Evolutionary conservation across 2,113 vertebrate species (phyloP).

Genomic region (Salminus brasiliensis): DNA sequence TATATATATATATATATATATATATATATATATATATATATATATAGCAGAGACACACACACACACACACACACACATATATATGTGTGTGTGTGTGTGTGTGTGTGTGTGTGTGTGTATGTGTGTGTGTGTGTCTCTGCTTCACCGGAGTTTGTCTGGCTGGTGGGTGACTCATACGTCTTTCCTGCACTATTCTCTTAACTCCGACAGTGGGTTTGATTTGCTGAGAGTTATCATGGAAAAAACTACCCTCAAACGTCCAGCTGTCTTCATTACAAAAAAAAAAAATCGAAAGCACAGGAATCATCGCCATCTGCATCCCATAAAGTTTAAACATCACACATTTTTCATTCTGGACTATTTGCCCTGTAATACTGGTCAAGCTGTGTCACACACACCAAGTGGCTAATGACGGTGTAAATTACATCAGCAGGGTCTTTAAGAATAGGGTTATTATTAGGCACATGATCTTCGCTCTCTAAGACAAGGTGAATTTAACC

Average conservation of each 20-base stretch:
- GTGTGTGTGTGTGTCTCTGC: background rate
- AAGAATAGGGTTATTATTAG: background rate
- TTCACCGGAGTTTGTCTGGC: background rate
- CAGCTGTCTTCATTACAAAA: background rate
- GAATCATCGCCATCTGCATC: background rate
- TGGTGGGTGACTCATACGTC: background rate
- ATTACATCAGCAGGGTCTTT: background rate
- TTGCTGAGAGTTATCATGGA: background rate
- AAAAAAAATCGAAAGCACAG: background rate
- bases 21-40: too few species aligned
- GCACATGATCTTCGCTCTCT: background rate
- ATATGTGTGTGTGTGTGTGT: background rate
- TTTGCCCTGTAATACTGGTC: background rate
- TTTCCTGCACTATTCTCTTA: background rate
- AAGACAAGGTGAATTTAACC: background rate
- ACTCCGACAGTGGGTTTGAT: background rate
- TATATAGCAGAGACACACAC: too few species aligned
- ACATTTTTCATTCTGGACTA: background rate
- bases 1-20: too few species aligned
- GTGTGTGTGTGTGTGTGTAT: background rate
- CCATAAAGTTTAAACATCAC: background rate
- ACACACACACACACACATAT: too few species aligned
- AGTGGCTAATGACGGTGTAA: background rate
- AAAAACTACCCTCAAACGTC: background rate
- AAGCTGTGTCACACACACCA: background rate